Evolutionary conservation across 2,888 invertebrate species (phyloP), one percentile per base, ranked within the genome.

Genomic region (Cerceris rybyensis): DNA sequence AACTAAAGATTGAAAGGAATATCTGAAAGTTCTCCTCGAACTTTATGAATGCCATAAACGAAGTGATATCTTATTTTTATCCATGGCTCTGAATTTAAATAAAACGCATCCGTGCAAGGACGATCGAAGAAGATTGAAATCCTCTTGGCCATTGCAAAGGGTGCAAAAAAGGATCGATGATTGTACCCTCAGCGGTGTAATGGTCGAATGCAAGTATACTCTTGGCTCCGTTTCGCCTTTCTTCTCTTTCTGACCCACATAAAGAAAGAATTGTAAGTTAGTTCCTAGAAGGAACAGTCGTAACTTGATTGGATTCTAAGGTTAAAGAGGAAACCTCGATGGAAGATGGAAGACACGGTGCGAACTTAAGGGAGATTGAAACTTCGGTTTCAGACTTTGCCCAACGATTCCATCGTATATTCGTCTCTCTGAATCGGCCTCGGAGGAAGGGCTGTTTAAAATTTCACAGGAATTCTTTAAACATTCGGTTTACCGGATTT

Each of bases 211-310:
- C 46, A 11, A 11, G 11, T 46, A 11, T 11, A 46, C 11, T 46
- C 46, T 46, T 11, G 46, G 9, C 11, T 46, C 11, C 7, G n/a
- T 43, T 49, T 42, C 43, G 50, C 46, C 61, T 42, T 28, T 9
- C 54, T 46, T 42, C 50, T 42, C 43, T 41, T 75, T 65, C 65
- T 75, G 75, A 77, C 77, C 77, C 70, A 77, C 66, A 77, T 77
- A 54, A 70, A 49, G 66, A 52, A 69, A 61, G 64, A 46, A 46
- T 11, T 66, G 70, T 54, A 75, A 63, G 57, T 70, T 63, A 46
- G 49, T 58, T 63, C 54, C 55, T 57, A 49, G 14, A 11, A 57
- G 42, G 14, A 16, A 11, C 66, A 77, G 57, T n/a, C 13, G 50
- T 50, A 50, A 50, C n/a, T 50, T n/a, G n/a, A 50, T 50, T n/a